These are phyloP conservation scores for Actinia tenebrosa DNA, from an alignment of 64 coral and sea anemone genomes.

Conservation along the genomic window DNA sequence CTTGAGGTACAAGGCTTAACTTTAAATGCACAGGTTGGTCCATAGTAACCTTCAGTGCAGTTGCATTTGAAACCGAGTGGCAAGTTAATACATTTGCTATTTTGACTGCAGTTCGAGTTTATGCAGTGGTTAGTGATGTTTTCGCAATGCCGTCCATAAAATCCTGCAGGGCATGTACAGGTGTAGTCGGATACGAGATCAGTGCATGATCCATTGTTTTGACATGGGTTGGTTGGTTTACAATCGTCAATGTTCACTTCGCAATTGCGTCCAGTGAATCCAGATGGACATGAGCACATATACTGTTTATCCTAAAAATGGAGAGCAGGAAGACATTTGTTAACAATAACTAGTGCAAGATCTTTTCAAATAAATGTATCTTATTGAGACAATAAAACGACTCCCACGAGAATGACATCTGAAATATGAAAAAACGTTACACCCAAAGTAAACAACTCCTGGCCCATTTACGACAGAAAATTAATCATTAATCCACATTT, in stretches of 20 bases:
- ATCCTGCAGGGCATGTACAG: conserved; percentile 40
- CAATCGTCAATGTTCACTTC: conserved; percentile 61
- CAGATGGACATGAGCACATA: conserved; percentile 3
- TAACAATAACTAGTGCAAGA: background rate
- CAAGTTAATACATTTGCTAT: conserved; percentile 33
- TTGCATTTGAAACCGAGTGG: conserved; percentile 27
- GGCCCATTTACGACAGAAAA: no score
- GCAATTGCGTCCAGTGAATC: conserved; percentile 48
- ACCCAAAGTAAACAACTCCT: no score
- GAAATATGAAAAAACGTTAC: no score
- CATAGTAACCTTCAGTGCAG: conserved; percentile 26
- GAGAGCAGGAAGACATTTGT: background rate
- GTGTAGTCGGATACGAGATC: conserved; percentile 40
- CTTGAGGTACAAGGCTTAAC: conserved; percentile 25
- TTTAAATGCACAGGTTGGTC: conserved; percentile 23
- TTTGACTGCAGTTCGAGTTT: conserved; percentile 13
- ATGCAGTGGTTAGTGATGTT: conserved; percentile 18
- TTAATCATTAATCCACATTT: no score
- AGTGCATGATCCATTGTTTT: conserved; percentile 47
- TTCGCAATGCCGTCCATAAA: conserved; percentile 39
- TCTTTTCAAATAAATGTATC: background rate
- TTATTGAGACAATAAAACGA: no score
- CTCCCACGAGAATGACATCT: no score
- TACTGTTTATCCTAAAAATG: background rate
- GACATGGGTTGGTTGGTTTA: conserved; percentile 16